Base-by-base conservation (phyloP, 2,888 invertebrate species). In the Eupithecia vulgata region DNA sequence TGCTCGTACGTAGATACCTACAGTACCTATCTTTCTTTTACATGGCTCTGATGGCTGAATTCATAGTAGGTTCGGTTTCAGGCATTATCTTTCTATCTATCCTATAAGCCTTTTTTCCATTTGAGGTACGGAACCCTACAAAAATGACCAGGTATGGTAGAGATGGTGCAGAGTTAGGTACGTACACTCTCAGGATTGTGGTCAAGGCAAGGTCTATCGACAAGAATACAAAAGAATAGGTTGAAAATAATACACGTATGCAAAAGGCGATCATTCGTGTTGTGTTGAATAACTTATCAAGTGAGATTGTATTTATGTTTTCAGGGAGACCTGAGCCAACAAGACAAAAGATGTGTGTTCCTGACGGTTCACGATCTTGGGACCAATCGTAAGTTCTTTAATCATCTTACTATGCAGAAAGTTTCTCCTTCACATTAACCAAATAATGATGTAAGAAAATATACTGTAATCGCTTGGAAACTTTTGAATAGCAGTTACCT, bases 341-440 rank as follows among this genome's bases (percentile, higher is more conserved):
- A 97, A 84, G 97, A 97, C 83, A 97, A 97, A 86, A 94, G 97
- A 89, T 97, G 97, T 76, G 96, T 97, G 79, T 97, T 98, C 87
- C 92, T 98, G 71, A 98, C 98, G 42, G 97, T 98, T 0, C 98
- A 98, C 91, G 98, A 98, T 89, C 95, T 98, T 84, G 98, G 98
- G 85, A 96, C 96, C 84, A 97, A 97, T 87, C 97, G 97, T 97
- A 91, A 96, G 96, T 95, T 81, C 10, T 52, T 52, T 21, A 10
- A 52, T 52, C 4, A 52, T 8, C 4, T 52, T 52, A 52, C 2
- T 48, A 48, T 17, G 6, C 48, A 17, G 5, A 45, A 6, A 45
- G 7, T n/a, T n/a, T 45, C 6, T 45, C 45, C 45, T 45, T 7
- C n/a, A 48, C 7, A n/a, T n/a, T 48, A 2, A 7, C 17, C 7